These are phyloP conservation scores for Drosophila anceps DNA, from an alignment of 2,888 invertebrate genomes.

Conservation along the genomic window DNA sequence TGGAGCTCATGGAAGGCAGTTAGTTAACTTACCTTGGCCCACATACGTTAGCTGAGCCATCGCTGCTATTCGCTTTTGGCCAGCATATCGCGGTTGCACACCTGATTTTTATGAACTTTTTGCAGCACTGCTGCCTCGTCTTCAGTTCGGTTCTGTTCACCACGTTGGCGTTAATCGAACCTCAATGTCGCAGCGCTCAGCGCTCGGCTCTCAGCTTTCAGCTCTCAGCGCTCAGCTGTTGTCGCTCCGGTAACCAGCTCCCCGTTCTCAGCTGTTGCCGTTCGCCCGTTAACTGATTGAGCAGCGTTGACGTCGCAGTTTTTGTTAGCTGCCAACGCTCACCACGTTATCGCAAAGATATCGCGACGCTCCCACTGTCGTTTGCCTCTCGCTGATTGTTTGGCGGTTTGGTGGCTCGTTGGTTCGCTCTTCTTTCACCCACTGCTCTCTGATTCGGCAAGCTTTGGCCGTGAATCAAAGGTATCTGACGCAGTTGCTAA, in stretches of 20 bases:
- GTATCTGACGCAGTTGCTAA: constrained; percentile 16
- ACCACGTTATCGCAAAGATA: constrained; percentile 67
- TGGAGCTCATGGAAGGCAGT: neutral
- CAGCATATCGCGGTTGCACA: constrained; percentile 61
- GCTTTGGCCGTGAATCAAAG: constrained; percentile 17
- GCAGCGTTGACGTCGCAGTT: constrained; percentile 54
- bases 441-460: constrained; percentile 21
- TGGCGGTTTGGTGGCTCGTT: constrained; percentile 8
- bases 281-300: constrained; percentile 74
- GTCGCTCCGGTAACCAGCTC: constrained; percentile 21
- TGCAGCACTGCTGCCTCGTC: constrained; percentile 30
- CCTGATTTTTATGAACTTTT: constrained; percentile 39
- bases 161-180: constrained; percentile 75
- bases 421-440: constrained; percentile 48
- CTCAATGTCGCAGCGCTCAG: constrained; percentile 42
- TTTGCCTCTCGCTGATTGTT: constrained; percentile 21
- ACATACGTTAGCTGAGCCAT: constrained; percentile 68
- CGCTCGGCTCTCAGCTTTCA: constrained; percentile 2
- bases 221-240: constrained; percentile 27
- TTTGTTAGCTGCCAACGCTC: constrained; percentile 27
- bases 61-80: constrained; percentile 48
- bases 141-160: constrained; percentile 55
- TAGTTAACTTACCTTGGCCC: constrained; percentile 65
- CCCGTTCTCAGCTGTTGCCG: constrained; percentile 54
- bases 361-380: constrained; percentile 20